These are phyloP conservation scores for Phasia obesa DNA, from an alignment of 2,888 invertebrate species.

Conservation along the genomic window DNA sequence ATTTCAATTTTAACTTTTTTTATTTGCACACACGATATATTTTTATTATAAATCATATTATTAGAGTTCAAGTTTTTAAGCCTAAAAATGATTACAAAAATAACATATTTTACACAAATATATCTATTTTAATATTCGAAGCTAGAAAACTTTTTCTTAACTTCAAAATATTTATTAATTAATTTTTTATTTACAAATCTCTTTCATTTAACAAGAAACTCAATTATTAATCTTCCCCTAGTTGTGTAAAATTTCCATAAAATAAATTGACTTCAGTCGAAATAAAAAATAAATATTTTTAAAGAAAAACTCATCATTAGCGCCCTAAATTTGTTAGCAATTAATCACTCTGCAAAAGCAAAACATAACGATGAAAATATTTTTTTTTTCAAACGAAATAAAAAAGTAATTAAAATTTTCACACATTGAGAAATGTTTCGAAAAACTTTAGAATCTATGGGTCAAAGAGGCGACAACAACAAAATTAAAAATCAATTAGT, in stretches of 20 bases:
- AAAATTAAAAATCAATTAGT: constrained; percentile 66
- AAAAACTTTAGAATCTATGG: constrained; percentile 21
- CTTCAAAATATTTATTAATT: not conserved
- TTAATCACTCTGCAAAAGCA: constrained; percentile 61
- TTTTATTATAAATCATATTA: too few species aligned
- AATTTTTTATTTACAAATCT: constrained; percentile 24
- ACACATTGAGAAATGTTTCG: constrained; percentile 45
- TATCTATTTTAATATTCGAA: too few species aligned
- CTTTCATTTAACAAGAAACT: constrained; percentile 1
- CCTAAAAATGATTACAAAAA: too few species aligned
- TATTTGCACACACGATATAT: too few species aligned
- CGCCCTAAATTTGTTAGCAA: constrained; percentile 59
- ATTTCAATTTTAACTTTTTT: too few species aligned
- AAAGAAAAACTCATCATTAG: constrained; percentile 52
- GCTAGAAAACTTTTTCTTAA: too few species aligned
- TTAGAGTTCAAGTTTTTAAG: too few species aligned
- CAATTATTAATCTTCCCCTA: constrained; percentile 25
- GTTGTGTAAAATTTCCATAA: constrained; percentile 11
- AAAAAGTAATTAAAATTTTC: constrained; percentile 45
- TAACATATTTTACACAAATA: too few species aligned
- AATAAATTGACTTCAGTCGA: constrained; percentile 21
- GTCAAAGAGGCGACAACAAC: constrained; percentile 52
- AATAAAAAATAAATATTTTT: constrained; percentile 27
- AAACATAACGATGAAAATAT: constrained; percentile 20
- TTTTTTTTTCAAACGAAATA: not conserved